Conservation (phyloP, 2,797 vertebrate genomes). For the Cebuella pygmaea region DNA sequence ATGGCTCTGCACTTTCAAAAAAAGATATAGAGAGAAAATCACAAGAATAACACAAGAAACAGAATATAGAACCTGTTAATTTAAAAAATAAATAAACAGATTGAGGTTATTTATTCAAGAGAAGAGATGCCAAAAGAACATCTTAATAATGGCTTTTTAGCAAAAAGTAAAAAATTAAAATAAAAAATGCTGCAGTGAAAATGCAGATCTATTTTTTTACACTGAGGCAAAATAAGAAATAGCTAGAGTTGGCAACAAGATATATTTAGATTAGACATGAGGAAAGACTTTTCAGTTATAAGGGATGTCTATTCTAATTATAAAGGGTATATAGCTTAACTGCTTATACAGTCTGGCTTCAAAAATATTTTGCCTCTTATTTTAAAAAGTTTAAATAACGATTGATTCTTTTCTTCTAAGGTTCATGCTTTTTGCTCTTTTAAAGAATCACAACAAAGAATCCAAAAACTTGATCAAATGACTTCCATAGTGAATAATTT, state of each 20-base stretch:
- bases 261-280: conserved; percentile 53
- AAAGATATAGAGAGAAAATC: neutral
- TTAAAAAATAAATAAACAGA: conserved; percentile 21
- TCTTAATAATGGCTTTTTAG: conserved; percentile 61
- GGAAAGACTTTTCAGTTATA: conserved; percentile 32
- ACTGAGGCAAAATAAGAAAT: conserved; percentile 58
- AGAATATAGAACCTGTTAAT: conserved; percentile 58
- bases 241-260: neutral
- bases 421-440: neutral
- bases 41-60: neutral
- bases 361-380: conserved; percentile 26
- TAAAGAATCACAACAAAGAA: neutral
- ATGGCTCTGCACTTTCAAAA: neutral
- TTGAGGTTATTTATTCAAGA: conserved; percentile 23
- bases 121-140: conserved; percentile 5
- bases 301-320: conserved; percentile 17
- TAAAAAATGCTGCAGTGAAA: conserved; percentile 19
- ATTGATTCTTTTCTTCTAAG: neutral
- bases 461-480: neutral
- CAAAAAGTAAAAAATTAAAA: neutral
- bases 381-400: conserved; percentile 37
- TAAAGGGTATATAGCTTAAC: neutral
- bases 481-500: conserved; percentile 12
- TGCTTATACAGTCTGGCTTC: conserved; percentile 4
- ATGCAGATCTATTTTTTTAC: conserved; percentile 5